These are phyloP conservation scores for Rhyacophila evoluta DNA, from an alignment of 2,888 invertebrate species.

Conservation along the genomic window DNA sequence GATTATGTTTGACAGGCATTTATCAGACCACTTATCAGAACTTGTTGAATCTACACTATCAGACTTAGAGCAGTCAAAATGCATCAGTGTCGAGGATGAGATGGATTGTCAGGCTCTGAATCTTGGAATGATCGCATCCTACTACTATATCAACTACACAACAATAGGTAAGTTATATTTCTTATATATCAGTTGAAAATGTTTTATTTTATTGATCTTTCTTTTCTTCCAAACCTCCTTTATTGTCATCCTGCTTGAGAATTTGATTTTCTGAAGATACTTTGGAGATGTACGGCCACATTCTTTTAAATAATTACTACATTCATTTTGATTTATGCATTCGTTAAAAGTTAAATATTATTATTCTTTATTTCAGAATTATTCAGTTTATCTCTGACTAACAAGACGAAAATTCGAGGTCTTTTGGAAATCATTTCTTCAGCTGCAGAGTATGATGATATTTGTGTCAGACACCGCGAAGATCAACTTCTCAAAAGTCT, in stretches of 20 bases:
- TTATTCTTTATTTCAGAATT: slow-evolving; percentile 77
- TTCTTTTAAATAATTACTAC: too few relatives aligned
- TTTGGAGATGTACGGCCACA: too few relatives aligned
- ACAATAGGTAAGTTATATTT: slow-evolving; percentile 82
- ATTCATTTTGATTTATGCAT: too few relatives aligned
- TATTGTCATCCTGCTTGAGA: too few relatives aligned
- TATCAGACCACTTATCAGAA: slow-evolving; percentile 98
- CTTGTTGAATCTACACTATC: slow-evolving; percentile 95
- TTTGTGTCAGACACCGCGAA: slow-evolving; percentile 95
- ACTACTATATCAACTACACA: slow-evolving; percentile 99
- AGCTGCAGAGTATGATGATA: slow-evolving; percentile 95
- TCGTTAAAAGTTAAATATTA: too few relatives aligned
- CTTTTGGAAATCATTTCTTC: slow-evolving; percentile 97
- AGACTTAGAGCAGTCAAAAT: slow-evolving; percentile 96
- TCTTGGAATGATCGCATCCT: slow-evolving; percentile 99
- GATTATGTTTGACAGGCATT: slow-evolving; percentile 80
- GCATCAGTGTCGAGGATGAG: slow-evolving; percentile 97
- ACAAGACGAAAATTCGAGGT: slow-evolving; percentile 97
- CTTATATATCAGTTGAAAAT: too few relatives aligned
- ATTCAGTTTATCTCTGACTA: slow-evolving; percentile 96
- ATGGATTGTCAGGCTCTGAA: slow-evolving; percentile 98
- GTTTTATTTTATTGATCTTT: too few relatives aligned
- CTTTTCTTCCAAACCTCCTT: too few relatives aligned
- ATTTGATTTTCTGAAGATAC: too few relatives aligned
- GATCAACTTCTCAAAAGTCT: slow-evolving; percentile 84